A percentile compares a stretch with the other conserved stretches of the same genome.
phyloP scores from a whole-genome alignment of 1,140 invertebrate species.

The Pentalonia nigronervosa region DNA sequence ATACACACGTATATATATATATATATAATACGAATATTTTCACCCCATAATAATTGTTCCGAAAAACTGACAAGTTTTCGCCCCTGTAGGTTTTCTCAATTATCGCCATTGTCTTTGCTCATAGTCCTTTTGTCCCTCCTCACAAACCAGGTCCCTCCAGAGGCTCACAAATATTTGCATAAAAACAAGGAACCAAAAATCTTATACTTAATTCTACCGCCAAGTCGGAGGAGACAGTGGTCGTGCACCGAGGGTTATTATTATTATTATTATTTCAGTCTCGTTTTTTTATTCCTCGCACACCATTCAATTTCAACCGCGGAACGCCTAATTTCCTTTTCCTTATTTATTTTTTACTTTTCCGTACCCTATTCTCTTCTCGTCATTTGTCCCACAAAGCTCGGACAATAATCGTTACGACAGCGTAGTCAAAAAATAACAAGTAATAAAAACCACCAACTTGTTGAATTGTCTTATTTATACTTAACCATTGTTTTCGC shows the following conservation, averaged over 20 bases:
- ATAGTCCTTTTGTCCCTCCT: conserved; percentile 12
- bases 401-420: conserved; percentile 51
- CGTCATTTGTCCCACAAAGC: conserved; percentile 29
- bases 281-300: background rate
- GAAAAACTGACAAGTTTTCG: conserved; percentile 45
- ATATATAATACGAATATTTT: conserved; percentile 28
- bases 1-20: background rate
- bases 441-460: conserved; percentile 26
- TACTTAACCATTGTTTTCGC: conserved; percentile 12
- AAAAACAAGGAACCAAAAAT: conserved; percentile 54
- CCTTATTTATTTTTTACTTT: background rate
- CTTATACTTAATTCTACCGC: conserved; percentile 36
- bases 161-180: conserved; percentile 52
- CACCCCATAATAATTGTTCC: conserved; percentile 48
- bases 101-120: conserved; percentile 51
- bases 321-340: conserved; percentile 44
- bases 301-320: conserved; percentile 53
- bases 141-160: background rate
- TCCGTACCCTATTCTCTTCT: conserved; percentile 23
- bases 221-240: too few relatives aligned
- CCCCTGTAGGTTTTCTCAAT: conserved; percentile 52
- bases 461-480: conserved; percentile 39
- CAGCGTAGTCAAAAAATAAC: conserved; percentile 6
- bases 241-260: background rate
- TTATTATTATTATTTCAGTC: conserved; percentile 37